Evolutionary conservation across 2,888 invertebrate species (phyloP), one percentile per base, ranked within the genome.

Genomic region (Synergus umbraculus): DNA sequence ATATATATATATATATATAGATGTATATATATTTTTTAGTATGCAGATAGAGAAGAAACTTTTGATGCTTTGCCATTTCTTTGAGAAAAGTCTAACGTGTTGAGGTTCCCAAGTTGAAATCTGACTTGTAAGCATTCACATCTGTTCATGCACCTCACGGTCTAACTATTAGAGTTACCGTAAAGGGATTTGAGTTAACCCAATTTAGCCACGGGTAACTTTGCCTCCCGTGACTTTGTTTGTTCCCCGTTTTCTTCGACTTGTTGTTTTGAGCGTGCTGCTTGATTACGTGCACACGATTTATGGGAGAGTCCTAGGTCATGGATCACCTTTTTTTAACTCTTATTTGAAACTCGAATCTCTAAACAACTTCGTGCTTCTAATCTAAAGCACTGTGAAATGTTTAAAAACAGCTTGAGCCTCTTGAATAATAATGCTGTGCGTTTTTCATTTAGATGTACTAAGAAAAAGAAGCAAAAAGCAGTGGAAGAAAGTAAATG

Each of bases 131-230:
- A 69, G 76, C 79, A 78, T 76, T 79, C 79, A 80, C 79, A 82
- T 81, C 69, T 83, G 79, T 81, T 77, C 37, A 84, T 80, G 81
- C 83, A 73, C 22, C 80, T 83, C 90, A 90, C 90, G 89, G 88
- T 87, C 87, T 86, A 86, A 86, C 90, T 87, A 89, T 91, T 91
- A 90, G 89, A 90, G 90, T 91, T 91, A 88, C 88, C 88, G 89
- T 91, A 91, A 91, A 90, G 89, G 91, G 90, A 91, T 91, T 90
- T 89, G 85, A 86, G 87, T 87, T 91, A 91, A 92, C 91, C 89
- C 89, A 91, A 91, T 92, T 92, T 91, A 88, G 85, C 86, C 87
- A 86, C 86, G 88, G 89, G 87, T 87, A 89, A 90, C 89, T 91
- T 89, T 86, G 85, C 88, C 87, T 85, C 85, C 86, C 79, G 81